Conservation (phyloP, 1,140 invertebrate genomes). For the Brachionus rubens region DNA sequence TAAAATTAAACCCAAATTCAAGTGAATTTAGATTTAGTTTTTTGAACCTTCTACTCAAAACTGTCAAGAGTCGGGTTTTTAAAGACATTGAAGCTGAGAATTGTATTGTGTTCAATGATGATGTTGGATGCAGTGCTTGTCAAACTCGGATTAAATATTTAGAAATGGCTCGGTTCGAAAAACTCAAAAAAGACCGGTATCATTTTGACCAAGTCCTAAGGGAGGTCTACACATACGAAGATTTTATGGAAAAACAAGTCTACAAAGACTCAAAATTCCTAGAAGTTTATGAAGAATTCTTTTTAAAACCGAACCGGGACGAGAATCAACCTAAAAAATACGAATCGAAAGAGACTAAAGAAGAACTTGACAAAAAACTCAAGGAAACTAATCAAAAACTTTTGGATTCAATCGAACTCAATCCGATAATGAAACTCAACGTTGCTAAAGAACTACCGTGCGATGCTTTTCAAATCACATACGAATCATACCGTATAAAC, state of each 20-base stretch:
- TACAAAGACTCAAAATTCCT: neutral
- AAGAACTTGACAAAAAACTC: neutral
- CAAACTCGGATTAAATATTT: slow-evolving; percentile 35
- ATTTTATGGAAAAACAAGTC: slow-evolving; percentile 7
- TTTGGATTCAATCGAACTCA: neutral
- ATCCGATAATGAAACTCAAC: neutral
- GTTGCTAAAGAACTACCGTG: slow-evolving; percentile 42
- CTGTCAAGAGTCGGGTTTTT: slow-evolving; percentile 32
- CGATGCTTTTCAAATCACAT: slow-evolving; percentile 27
- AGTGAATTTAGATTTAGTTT: slow-evolving; percentile 19
- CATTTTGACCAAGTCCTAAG: neutral
- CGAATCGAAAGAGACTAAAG: neutral
- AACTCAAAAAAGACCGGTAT: slow-evolving; percentile 15
- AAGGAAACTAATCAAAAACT: neutral
- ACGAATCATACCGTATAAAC: slow-evolving; percentile 30
- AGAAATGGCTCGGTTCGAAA: slow-evolving; percentile 22
- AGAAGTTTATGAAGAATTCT: slow-evolving; percentile 20
- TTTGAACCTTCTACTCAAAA: slow-evolving; percentile 18
- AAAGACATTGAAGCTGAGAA: slow-evolving; percentile 43
- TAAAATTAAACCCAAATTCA: neutral
- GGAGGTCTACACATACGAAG: neutral
- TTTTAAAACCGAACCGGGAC: neutral
- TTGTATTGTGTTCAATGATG: slow-evolving; percentile 44
- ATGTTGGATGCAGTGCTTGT: slow-evolving; percentile 26
- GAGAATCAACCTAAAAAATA: neutral